Percentiles rank a stretch among this genome's conserved stretches.
Evolutionary conservation across 37 sponge, comb jelly and placozoan genomes (phyloP).

Genomic region (Spongilla lacustris): DNA sequence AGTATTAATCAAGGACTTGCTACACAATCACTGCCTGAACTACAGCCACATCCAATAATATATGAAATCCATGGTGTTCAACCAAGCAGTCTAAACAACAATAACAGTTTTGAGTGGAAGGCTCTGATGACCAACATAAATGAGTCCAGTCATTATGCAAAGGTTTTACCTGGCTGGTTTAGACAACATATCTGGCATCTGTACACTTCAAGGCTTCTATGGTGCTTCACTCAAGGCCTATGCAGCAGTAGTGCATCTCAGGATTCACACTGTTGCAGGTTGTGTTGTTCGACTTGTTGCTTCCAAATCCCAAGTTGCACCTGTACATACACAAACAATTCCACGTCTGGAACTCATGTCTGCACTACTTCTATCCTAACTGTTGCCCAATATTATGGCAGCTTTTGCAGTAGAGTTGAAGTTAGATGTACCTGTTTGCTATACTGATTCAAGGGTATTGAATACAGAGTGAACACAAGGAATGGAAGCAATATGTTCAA

Average conservation of each 20-base stretch:
- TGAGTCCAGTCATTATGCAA: too few species aligned
- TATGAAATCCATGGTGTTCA: too few species aligned
- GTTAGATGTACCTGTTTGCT: not conserved
- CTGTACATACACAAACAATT: slow-evolving; percentile 13
- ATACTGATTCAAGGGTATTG: slow-evolving; percentile 38
- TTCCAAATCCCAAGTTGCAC: slow-evolving; percentile 36
- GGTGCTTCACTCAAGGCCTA: slow-evolving; percentile 37
- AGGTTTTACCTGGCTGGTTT: too few species aligned
- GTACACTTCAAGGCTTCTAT: slow-evolving; percentile 24
- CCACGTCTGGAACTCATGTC: slow-evolving; percentile 47
- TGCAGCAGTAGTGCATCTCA: slow-evolving; percentile 32
- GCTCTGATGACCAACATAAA: too few species aligned
- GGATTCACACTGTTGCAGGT: not conserved
- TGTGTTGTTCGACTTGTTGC: not conserved
- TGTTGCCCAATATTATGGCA: not conserved
- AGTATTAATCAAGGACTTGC: too few species aligned
- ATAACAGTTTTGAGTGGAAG: too few species aligned
- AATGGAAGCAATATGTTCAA: slow-evolving; percentile 49
- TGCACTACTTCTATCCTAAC: slow-evolving; percentile 11
- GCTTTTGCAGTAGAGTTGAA: not conserved
- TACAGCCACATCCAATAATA: too few species aligned
- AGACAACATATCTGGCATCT: too few species aligned
- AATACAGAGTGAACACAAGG: slow-evolving; percentile 20
- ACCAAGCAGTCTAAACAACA: too few species aligned
- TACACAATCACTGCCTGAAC: too few species aligned